phyloP scores from a whole-genome alignment of 2,797 vertebrate species.

The Margarornis squamiger region DNA sequence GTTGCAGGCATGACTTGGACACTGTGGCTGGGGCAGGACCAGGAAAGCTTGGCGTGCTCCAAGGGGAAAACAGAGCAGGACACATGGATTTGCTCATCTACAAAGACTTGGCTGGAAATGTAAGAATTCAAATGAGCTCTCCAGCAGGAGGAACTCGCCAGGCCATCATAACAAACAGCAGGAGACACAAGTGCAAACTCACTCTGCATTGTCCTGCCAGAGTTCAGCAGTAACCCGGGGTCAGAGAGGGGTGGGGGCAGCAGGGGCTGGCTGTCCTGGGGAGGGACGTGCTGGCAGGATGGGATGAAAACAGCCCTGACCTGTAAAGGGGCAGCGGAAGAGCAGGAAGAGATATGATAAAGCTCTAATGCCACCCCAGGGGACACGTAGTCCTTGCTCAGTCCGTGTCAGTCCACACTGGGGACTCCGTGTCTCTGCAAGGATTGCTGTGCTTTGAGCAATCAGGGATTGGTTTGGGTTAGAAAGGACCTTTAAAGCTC shows the following conservation, averaged over 20 bases:
- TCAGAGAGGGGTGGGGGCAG: background rate
- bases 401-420: rapidly evolving
- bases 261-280: background rate
- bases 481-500: background rate
- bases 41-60: background rate
- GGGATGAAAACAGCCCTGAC: background rate
- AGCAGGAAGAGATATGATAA: background rate
- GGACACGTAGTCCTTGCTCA: background rate
- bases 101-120: conserved; percentile 32
- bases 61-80: background rate
- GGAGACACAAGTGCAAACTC: conserved; percentile 20
- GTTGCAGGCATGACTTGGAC: background rate
- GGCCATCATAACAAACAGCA: conserved; percentile 17
- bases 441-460: background rate
- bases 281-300: background rate
- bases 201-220: background rate
- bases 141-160: background rate
- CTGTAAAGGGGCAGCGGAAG: background rate
- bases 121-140: background rate
- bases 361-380: background rate
- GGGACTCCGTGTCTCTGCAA: background rate
- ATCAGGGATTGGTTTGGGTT: background rate
- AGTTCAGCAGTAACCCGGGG: background rate
- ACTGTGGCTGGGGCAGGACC: background rate
- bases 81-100: conserved; percentile 13